Percentiles rank a stretch among this genome's conserved stretches.
These are phyloP conservation scores for Eurytoma californica DNA, from an alignment of 2,888 invertebrate genomes.

Conservation along the genomic window DNA sequence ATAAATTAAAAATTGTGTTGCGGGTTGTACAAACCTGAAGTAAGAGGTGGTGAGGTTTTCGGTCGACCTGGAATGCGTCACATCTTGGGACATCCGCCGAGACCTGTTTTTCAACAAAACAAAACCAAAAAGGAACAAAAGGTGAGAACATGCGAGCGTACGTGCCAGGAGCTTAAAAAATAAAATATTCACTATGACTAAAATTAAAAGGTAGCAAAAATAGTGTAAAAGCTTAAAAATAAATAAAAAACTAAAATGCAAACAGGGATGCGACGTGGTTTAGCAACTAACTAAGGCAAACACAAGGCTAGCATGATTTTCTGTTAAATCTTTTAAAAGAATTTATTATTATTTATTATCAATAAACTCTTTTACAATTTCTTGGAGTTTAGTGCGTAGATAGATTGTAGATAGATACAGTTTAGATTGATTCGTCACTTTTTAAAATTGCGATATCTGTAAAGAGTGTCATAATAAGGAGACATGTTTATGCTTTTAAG, in stretches of 20 bases:
- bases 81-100: constrained; percentile 92
- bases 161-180: constrained; percentile 59
- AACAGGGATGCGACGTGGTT: constrained; percentile 1
- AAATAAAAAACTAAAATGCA: background rate
- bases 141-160: constrained; percentile 68
- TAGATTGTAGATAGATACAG: too few relatives aligned
- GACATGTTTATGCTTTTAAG: too few relatives aligned
- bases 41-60: constrained; percentile 69
- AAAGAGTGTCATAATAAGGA: too few relatives aligned
- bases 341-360: too few relatives aligned
- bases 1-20: background rate
- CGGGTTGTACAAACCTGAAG: constrained; percentile 70
- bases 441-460: too few relatives aligned
- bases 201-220: constrained; percentile 16
- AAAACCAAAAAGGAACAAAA: constrained; percentile 71
- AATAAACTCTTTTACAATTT: too few relatives aligned
- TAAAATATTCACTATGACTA: constrained; percentile 38
- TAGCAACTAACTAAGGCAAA: constrained; percentile 5
- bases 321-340: too few relatives aligned
- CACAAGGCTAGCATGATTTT: constrained; percentile 3
- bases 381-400: too few relatives aligned
- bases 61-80: constrained; percentile 72
- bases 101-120: constrained; percentile 83
- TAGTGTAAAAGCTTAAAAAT: background rate
- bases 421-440: too few relatives aligned